Evolutionary conservation across 2,888 invertebrate species (phyloP), one percentile per base, ranked within the genome.

Genomic region (Polydrusus pterygomalis): DNA sequence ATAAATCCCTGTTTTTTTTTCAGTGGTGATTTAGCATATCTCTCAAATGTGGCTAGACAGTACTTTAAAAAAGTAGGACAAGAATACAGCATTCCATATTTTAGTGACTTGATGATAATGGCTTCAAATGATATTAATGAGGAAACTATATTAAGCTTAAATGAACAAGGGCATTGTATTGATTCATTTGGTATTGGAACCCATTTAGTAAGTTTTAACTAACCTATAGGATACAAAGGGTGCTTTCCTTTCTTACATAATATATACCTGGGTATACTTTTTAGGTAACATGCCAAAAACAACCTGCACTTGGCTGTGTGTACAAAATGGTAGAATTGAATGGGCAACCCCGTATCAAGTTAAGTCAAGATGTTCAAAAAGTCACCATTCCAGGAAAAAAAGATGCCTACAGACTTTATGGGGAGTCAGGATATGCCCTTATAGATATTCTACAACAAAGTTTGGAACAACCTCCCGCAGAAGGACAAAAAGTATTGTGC

Each of bases 41-140:
- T 98, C 58, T 98, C 98, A 7, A 94, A 95, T 75, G 90, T 95
- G 77, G 94, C 97, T 0, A 89, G 97, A 78, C 91, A 93, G 74
- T 93, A 93, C 34, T 99, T 99, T 86, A 91, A 89, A 84, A 91
- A 90, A 84, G 92, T 98, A 38, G 94, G 94, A 0, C 89, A 91
- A 58, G 89, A 91, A 85, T 95, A 93, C 85, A 89, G 93, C 75
- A 87, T 96, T 79, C 93, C 94, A 0, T 96, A 96, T 95, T 97
- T 98, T 88, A 91, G 92, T 18, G 90, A 92, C 75, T 88, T 98
- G 77, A 93, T 92, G n/a, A 98, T 99, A 81, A 96, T 99, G 73
- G 99, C 98, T 0, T 98, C 98, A 51, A 99, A 99, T 87, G 99
- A 99, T 86, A 98, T 99, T 79, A 99, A 99, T 85, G 99, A 99